Evolutionary conservation across 1,140 invertebrate genomes (phyloP).

Genomic region (Drosophila ambigua): DNA sequence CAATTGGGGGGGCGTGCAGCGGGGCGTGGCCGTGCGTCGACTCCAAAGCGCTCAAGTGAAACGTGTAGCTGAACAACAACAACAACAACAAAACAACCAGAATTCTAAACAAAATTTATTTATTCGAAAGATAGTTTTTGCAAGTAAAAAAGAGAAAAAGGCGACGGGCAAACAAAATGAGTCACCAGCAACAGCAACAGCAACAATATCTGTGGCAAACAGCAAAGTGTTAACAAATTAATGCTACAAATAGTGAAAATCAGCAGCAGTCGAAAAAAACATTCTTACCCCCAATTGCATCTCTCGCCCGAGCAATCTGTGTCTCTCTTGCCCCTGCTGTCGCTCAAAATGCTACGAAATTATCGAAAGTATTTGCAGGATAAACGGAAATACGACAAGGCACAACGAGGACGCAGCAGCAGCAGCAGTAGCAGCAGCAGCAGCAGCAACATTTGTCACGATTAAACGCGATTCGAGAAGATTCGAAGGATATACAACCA

Average conservation of each 20-base stretch:
- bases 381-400: constrained; percentile 80
- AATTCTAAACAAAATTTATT: constrained; percentile 41
- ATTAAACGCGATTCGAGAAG: constrained; percentile 23
- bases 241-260: constrained; percentile 63
- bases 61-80: constrained; percentile 31
- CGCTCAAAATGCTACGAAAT: constrained; percentile 80
- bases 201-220: constrained; percentile 39
- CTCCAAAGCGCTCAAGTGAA: constrained; percentile 70
- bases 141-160: constrained; percentile 36
- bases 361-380: constrained; percentile 82
- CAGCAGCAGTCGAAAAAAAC: constrained; percentile 48
- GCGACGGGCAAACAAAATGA: constrained; percentile 61
- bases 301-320: constrained; percentile 31
- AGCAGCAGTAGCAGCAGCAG: constrained; percentile 31
- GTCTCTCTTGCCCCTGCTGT: constrained; percentile 36
- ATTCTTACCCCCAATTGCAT: constrained; percentile 33
- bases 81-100: constrained; percentile 21
- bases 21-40: constrained; percentile 69
- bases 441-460: constrained; percentile 63
- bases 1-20: constrained; percentile 48
- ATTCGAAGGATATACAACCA: background rate
- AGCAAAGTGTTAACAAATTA: constrained; percentile 71
- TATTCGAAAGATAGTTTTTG: constrained; percentile 45
- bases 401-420: constrained; percentile 66
- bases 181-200: constrained; percentile 60